Evolutionary conservation across 2,113 vertebrate genomes (phyloP).

Genomic region (Chloropsis cyanopogon): DNA sequence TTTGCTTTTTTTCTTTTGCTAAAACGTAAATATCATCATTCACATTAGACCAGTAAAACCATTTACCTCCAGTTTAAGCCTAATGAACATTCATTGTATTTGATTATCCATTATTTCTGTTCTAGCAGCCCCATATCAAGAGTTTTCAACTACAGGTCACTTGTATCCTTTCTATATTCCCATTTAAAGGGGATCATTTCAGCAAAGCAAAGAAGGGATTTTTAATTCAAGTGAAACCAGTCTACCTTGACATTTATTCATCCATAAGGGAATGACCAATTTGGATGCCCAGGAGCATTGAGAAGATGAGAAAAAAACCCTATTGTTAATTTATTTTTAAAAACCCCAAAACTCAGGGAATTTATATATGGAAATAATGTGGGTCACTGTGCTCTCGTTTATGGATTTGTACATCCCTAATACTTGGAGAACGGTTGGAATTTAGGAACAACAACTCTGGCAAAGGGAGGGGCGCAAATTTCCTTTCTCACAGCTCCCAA

Average conservation of each 20-base stretch:
- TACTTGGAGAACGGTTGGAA: neutral
- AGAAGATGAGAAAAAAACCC: neutral
- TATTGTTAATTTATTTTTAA: neutral
- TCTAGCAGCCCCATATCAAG: neutral
- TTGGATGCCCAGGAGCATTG: neutral
- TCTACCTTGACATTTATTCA: neutral
- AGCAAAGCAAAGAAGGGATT: neutral
- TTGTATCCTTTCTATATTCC: neutral
- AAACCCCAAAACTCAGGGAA: neutral
- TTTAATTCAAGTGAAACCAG: neutral
- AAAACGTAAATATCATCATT: neutral
- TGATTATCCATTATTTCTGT: neutral
- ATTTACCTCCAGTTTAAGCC: neutral
- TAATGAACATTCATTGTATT: neutral
- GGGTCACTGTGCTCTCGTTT: neutral
- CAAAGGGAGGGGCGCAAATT: neutral
- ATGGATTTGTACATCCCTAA: neutral
- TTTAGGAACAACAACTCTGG: neutral
- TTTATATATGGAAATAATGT: neutral
- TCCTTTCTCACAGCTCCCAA: neutral
- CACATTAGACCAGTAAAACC: neutral
- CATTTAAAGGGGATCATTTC: neutral
- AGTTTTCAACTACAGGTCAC: neutral
- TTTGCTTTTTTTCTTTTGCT: neutral
- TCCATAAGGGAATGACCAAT: neutral